These are phyloP conservation scores for Contarinia nasturtii DNA, from an alignment of 1,140 invertebrate species.

Conservation along the genomic window DNA sequence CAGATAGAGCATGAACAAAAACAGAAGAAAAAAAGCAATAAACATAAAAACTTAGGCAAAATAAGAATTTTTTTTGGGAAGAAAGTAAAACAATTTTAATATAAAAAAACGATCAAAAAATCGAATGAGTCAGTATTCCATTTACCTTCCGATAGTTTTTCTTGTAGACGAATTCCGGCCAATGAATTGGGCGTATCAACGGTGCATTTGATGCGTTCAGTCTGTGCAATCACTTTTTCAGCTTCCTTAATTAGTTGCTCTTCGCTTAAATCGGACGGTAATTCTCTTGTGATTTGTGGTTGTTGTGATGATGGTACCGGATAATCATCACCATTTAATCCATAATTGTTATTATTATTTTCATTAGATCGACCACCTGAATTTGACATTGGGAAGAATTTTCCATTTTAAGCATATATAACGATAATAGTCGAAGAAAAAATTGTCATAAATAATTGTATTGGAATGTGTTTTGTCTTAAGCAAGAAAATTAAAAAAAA, in stretches of 20 bases:
- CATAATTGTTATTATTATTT: conserved; percentile 10
- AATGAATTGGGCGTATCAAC: conserved; percentile 7
- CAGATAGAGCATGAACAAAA: too few species aligned
- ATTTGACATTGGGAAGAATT: neutral
- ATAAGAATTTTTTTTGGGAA: too few species aligned
- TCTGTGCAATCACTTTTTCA: conserved; percentile 19
- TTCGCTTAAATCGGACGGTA: conserved; percentile 19
- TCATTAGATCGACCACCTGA: conserved; percentile 18
- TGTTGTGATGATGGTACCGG: conserved; percentile 13
- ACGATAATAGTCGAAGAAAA: neutral
- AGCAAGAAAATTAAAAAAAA: too few species aligned
- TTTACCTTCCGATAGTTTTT: too few species aligned
- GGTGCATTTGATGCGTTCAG: conserved; percentile 20
- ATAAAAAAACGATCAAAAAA: too few species aligned
- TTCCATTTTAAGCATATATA: neutral
- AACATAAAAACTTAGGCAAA: too few species aligned
- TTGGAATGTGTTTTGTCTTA: too few species aligned
- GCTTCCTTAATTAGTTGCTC: conserved; percentile 21
- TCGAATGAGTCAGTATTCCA: too few species aligned
- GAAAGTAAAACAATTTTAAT: too few species aligned
- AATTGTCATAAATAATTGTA: too few species aligned
- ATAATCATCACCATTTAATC: conserved; percentile 12
- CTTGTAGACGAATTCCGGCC: too few species aligned
- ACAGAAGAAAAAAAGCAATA: too few species aligned
- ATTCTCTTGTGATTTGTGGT: conserved; percentile 7